phyloP scores from a whole-genome alignment of 2,888 invertebrate genomes.

The Platerodrilus igneus region DNA sequence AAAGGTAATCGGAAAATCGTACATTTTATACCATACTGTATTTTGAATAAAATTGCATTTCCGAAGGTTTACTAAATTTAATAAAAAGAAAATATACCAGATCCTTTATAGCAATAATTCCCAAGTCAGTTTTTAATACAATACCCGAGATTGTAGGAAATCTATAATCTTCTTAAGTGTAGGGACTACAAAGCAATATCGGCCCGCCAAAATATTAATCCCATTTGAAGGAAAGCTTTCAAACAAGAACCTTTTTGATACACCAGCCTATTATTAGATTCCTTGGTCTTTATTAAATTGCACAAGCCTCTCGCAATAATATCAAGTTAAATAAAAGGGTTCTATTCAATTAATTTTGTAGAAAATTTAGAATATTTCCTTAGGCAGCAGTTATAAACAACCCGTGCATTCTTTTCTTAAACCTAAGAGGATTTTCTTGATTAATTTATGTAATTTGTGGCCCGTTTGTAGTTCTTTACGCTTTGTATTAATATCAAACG shows the following conservation, averaged over 20 bases:
- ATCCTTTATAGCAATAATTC: no score
- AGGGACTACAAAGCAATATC: conserved; percentile 19
- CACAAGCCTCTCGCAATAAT: conserved; percentile 12
- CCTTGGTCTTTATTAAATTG: conserved; percentile 23
- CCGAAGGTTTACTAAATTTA: no score
- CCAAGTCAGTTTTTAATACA: no score
- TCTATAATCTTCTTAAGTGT: no score
- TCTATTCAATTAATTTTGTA: conserved; percentile 11
- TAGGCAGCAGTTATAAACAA: no score
- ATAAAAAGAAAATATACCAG: no score
- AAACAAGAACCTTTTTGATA: conserved; percentile 21
- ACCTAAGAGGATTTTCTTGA: conserved; percentile 12
- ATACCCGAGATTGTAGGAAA: no score
- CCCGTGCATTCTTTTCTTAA: conserved; percentile 16
- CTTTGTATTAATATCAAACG: no score
- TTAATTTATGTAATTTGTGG: conserved; percentile 18
- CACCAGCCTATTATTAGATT: conserved; percentile 22
- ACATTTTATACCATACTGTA: no score
- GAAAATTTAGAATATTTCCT: conserved; percentile 10
- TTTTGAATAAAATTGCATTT: no score
- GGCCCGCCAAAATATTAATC: conserved; percentile 20
- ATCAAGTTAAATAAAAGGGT: conserved; percentile 11
- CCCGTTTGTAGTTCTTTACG: conserved; percentile 11
- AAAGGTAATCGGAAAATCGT: no score
- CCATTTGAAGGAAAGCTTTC: no score